A percentile compares a stretch with the other conserved stretches of the same genome.
Evolutionary conservation across 2,888 invertebrate species (phyloP).

Genomic region (Trissolcus japonicus): DNA sequence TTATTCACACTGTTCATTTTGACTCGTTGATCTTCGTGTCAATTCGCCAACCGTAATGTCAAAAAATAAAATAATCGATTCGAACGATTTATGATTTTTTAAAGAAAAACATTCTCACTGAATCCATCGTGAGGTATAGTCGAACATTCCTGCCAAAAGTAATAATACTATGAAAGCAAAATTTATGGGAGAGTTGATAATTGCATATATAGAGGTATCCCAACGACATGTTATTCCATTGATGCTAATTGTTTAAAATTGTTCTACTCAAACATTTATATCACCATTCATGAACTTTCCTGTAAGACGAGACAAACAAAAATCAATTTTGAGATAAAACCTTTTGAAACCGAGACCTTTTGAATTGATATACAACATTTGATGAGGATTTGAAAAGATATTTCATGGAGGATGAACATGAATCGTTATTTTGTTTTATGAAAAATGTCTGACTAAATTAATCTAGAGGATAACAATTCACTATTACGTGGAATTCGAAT

Average conservation of each 20-base stretch:
- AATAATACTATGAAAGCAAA: slow-evolving; percentile 70
- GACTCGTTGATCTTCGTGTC: no score
- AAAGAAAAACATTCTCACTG: no score
- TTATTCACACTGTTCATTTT: no score
- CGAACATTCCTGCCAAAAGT: slow-evolving; percentile 75
- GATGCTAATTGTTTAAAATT: slow-evolving; percentile 43
- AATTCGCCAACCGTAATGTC: not conserved
- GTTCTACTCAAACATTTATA: slow-evolving; percentile 40
- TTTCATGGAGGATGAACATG: no score
- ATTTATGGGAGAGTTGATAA: slow-evolving; percentile 66
- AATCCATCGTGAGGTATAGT: slow-evolving; percentile 61
- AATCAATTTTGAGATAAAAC: slow-evolving; percentile 18
- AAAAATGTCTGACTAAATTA: not conserved
- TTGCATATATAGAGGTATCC: slow-evolving; percentile 56
- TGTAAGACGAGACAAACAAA: not conserved
- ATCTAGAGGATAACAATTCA: no score
- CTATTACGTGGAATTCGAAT: no score
- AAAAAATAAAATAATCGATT: not conserved
- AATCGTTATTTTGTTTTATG: not conserved
- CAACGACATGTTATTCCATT: slow-evolving; percentile 49
- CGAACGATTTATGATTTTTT: not conserved
- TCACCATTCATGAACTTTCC: slow-evolving; percentile 2
- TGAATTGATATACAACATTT: slow-evolving; percentile 18
- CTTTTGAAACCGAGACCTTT: slow-evolving; percentile 20
- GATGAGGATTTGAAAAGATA: not conserved